Evolutionary conservation across 2,113 vertebrate genomes (phyloP), one percentile per base, ranked within the genome.

Genomic region (Orientallactaga bullata): DNA sequence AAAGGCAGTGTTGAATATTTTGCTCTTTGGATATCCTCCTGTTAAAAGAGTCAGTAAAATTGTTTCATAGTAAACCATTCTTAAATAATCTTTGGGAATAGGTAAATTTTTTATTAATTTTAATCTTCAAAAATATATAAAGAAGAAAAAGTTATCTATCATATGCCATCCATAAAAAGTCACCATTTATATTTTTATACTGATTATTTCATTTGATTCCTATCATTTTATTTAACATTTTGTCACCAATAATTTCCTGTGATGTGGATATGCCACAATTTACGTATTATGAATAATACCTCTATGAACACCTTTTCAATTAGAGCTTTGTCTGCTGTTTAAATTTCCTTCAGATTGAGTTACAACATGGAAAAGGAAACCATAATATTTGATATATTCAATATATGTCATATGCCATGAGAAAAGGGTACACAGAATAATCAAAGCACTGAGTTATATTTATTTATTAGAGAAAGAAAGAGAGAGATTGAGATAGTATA

Each of bases 311-410:
- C 3, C 9, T 76, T 85, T 88, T 85, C 91, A 11, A 90, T 84
- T 84, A 51, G 81, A 81, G 7, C 5, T 95, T 82, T 73, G 6
- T 68, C 23, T 55, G 11, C 18, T 85, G 76, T 71, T 92, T 20
- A 0, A 80, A 85, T 63, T 7, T 74, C 7, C 12, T 89, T 94
- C 84, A 5, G 37, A 68, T 20, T 92, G 12, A 71, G 2, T 71
- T 86, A 1, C 35, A 74, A 89, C 65, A 69, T 68, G 18, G 12
- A 91, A 26, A 94, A 93, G 20, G 94, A 95, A 90, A 73, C 42
- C 32, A 90, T 47, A 5, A 47, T 47, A 47, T 47, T 47, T 47
- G 42, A 47, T 6, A 47, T 47, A 47, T 47, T 47, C 42, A 47
- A 47, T 47, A 47, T 8, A 47, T 47, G 8, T 47, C 8, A 47